A percentile compares a stretch with the other conserved stretches of the same genome.
These are phyloP conservation scores for Ecliptopera silaceata DNA, from an alignment of 2,888 invertebrate species.

Conservation along the genomic window DNA sequence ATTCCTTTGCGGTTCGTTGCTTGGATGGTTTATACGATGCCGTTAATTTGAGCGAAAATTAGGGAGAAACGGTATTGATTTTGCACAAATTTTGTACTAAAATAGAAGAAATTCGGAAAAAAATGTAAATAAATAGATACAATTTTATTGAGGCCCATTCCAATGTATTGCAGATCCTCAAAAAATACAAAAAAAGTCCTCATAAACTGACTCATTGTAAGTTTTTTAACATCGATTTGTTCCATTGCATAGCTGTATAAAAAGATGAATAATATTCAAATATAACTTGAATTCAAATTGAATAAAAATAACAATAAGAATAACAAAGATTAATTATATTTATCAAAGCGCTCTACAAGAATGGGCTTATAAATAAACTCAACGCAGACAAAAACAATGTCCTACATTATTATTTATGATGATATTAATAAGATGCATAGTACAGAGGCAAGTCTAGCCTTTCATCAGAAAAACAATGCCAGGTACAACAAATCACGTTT, in stretches of 20 bases:
- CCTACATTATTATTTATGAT: slow-evolving; percentile 13
- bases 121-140: not conserved
- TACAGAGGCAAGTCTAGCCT: slow-evolving; percentile 12
- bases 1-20: slow-evolving; percentile 83
- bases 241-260: too few relatives aligned
- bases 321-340: slow-evolving; percentile 1
- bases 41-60: slow-evolving; percentile 81
- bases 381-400: slow-evolving; percentile 8
- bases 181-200: too few relatives aligned
- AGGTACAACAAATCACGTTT: slow-evolving; percentile 49
- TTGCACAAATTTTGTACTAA: slow-evolving; percentile 28
- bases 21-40: slow-evolving; percentile 79
- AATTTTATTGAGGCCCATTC: too few relatives aligned
- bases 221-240: too few relatives aligned
- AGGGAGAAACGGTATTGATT: slow-evolving; percentile 61
- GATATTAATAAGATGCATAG: slow-evolving; percentile 16
- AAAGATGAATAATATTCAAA: not conserved
- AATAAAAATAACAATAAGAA: not conserved
- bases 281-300: not conserved
- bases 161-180: too few relatives aligned
- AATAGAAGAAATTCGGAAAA: not conserved
- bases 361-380: slow-evolving; percentile 13
- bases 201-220: too few relatives aligned
- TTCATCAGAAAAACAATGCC: slow-evolving; percentile 16
- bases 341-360: not conserved